Evolutionary conservation across 2,888 invertebrate genomes (phyloP).

Genomic region (Hypselothyrea guttata): DNA sequence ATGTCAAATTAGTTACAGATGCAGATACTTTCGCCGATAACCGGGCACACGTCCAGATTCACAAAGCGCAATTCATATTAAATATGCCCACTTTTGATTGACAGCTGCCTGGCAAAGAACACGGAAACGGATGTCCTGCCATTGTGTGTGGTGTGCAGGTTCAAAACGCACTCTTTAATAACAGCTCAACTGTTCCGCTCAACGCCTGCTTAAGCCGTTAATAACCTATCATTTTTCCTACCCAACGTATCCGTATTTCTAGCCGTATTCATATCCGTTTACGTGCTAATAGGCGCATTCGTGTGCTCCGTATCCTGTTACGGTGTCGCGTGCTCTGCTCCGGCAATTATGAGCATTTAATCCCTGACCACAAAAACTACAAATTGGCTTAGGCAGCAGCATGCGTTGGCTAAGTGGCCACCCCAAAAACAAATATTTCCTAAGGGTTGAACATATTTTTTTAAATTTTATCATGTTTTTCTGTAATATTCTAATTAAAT

Average conservation of each 20-base stretch:
- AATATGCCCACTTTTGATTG: slow-evolving; percentile 62
- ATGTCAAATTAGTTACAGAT: slow-evolving; percentile 40
- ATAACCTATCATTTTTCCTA: slow-evolving; percentile 64
- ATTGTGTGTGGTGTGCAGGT: slow-evolving; percentile 41
- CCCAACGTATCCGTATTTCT: slow-evolving; percentile 28
- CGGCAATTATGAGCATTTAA: slow-evolving; percentile 78
- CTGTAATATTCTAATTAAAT: too few relatives aligned
- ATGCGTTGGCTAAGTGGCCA: slow-evolving; percentile 55
- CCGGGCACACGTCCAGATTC: slow-evolving; percentile 30
- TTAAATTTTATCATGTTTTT: too few relatives aligned
- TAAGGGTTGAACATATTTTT: slow-evolving; percentile 45
- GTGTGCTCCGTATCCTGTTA: slow-evolving; percentile 56
- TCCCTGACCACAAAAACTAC: slow-evolving; percentile 72
- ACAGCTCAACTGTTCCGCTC: slow-evolving; percentile 14
- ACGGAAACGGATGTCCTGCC: slow-evolving; percentile 63
- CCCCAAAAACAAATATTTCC: slow-evolving; percentile 10
- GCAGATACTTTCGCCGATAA: too few relatives aligned
- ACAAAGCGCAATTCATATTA: slow-evolving; percentile 44
- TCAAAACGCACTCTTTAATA: slow-evolving; percentile 32
- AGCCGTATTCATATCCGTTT: too few relatives aligned
- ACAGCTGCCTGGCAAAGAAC: slow-evolving; percentile 50
- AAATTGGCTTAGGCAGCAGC: slow-evolving; percentile 56
- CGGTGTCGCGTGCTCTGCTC: slow-evolving; percentile 56
- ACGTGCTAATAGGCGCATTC: too few relatives aligned
- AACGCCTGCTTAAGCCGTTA: slow-evolving; percentile 59